Conservation (phyloP, 2,113 vertebrate genomes). For the Nestor notabilis region DNA sequence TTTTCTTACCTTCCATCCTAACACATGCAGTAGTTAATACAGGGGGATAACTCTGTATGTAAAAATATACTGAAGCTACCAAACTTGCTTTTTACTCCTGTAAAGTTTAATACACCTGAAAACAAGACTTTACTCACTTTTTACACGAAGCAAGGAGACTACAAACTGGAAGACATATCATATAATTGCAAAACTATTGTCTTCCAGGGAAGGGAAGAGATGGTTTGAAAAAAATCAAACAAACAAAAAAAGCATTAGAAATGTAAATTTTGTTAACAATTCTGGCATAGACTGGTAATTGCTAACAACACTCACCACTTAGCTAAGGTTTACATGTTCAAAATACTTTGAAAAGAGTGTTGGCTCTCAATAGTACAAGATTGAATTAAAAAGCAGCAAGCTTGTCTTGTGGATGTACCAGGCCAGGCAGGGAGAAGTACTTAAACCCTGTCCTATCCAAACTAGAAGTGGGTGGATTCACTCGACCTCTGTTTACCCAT, state of each 20-base stretch:
- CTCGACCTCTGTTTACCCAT: background rate
- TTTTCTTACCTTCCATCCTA: background rate
- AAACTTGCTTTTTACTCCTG: background rate
- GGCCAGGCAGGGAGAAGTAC: background rate
- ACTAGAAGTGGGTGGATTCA: background rate
- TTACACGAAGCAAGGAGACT: background rate
- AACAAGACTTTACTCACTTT: background rate
- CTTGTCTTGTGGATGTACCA: background rate
- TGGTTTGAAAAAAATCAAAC: background rate
- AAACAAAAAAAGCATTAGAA: background rate
- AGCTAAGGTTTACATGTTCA: background rate
- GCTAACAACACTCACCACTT: background rate
- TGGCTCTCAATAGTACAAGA: background rate
- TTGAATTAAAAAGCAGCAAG: background rate
- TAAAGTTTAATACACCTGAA: background rate
- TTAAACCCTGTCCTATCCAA: background rate
- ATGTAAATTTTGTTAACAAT: background rate
- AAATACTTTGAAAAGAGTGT: background rate
- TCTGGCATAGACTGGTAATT: background rate
- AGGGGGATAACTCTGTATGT: background rate
- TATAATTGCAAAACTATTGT: background rate
- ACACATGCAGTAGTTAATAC: background rate
- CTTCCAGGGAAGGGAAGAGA: background rate
- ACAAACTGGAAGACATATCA: background rate
- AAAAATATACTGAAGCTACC: background rate